A percentile compares a stretch with the other conserved stretches of the same genome.
phyloP scores from a whole-genome alignment of 1,140 invertebrate genomes.

The Drosophila nasuta region DNA sequence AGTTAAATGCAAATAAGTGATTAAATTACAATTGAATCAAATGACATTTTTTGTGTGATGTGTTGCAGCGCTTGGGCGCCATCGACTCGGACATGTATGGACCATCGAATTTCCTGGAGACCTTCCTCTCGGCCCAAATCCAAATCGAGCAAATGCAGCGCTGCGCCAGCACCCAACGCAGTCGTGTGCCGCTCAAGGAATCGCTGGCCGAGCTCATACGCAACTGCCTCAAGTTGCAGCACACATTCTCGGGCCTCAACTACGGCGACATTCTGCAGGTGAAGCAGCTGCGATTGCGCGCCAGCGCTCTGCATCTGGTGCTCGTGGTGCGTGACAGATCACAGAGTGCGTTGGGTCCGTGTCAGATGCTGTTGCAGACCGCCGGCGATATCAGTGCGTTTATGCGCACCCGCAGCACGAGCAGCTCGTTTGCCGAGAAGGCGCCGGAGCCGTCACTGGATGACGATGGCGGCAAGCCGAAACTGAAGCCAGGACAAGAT shows the following conservation, averaged over 20 bases:
- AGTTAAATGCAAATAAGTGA: too few relatives aligned
- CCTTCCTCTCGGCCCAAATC: conserved; percentile 91
- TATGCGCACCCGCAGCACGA: conserved; percentile 35
- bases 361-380: conserved; percentile 84
- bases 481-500: conserved; percentile 36
- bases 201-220: conserved; percentile 87
- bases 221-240: conserved; percentile 91
- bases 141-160: conserved; percentile 85
- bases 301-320: conserved; percentile 93
- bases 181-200: conserved; percentile 77
- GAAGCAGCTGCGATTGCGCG: conserved; percentile 93
- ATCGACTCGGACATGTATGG: conserved; percentile 93
- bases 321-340: conserved; percentile 87
- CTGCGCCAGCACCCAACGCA: conserved; percentile 68
- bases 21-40: too few relatives aligned
- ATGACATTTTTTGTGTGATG: not conserved
- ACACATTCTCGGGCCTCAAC: conserved; percentile 92
- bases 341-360: conserved; percentile 85
- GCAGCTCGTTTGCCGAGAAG: not conserved
- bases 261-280: conserved; percentile 91
- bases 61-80: conserved; percentile 88
- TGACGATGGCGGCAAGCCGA: not conserved
- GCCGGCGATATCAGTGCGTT: conserved; percentile 78
- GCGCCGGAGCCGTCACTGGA: not conserved
- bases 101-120: conserved; percentile 93